These are phyloP conservation scores for Tipula helvola DNA, from an alignment of 2,888 invertebrate genomes.

Conservation along the genomic window DNA sequence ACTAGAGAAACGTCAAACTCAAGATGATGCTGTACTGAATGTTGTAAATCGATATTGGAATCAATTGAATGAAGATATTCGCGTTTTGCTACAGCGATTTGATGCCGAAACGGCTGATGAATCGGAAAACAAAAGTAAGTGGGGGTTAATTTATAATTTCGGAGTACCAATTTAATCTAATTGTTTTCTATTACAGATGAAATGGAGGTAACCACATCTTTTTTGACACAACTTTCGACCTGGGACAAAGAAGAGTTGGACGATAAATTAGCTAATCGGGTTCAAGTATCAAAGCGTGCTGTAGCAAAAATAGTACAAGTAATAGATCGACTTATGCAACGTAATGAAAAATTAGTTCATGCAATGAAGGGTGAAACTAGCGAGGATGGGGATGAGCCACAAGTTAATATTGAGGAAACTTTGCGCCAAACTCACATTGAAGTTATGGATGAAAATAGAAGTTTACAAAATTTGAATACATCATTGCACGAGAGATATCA, in stretches of 20 bases:
- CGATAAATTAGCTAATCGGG: conserved; percentile 87
- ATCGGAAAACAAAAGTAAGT: conserved; percentile 78
- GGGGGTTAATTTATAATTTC: neutral
- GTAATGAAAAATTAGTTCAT: conserved; percentile 87
- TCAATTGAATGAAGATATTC: conserved; percentile 91
- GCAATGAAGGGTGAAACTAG: conserved; percentile 56
- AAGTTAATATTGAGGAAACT: conserved; percentile 54
- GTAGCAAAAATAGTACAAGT: conserved; percentile 95
- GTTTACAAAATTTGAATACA: conserved; percentile 82
- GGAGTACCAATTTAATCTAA: conserved; percentile 9
- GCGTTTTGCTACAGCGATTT: conserved; percentile 86
- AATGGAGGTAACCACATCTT: conserved; percentile 91
- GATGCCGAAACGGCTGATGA: conserved; percentile 97
- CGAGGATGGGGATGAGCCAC: conserved; percentile 16
- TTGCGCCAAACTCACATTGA: conserved; percentile 76
- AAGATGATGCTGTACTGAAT: conserved; percentile 95
- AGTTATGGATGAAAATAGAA: conserved; percentile 80
- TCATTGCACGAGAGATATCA: conserved; percentile 88
- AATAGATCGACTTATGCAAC: conserved; percentile 88
- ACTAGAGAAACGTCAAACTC: conserved; percentile 85
- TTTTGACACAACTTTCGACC: conserved; percentile 87
- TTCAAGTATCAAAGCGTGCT: conserved; percentile 91
- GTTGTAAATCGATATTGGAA: conserved; percentile 97
- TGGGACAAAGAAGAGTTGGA: conserved; percentile 98
- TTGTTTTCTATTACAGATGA: conserved; percentile 54